phyloP scores from a whole-genome alignment of 2,113 vertebrate genomes.

The Strix aluco region DNA sequence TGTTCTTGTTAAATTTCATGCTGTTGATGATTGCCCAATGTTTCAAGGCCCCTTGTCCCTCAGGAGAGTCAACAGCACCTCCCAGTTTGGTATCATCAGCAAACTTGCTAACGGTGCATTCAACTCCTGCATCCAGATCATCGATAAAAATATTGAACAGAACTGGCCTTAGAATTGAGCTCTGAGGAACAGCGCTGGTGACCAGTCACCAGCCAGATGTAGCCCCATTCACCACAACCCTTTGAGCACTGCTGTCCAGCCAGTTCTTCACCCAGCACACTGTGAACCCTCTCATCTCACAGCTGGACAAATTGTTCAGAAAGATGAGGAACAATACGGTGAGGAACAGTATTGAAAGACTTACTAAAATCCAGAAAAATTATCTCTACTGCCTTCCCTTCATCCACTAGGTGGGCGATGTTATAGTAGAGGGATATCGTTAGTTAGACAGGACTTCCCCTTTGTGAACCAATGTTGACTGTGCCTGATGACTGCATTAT shows the following conservation, averaged over 20 bases:
- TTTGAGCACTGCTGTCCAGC: background rate
- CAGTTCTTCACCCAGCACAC: background rate
- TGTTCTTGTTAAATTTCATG: background rate
- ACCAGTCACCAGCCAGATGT: accelerated
- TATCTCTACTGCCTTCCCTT: background rate
- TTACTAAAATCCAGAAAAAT: background rate
- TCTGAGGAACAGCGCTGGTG: background rate
- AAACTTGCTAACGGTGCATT: background rate
- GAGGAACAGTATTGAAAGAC: background rate
- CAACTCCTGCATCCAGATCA: background rate
- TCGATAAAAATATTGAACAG: background rate
- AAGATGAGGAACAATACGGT: background rate
- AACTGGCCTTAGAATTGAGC: background rate
- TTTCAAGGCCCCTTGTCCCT: background rate
- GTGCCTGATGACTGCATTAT: background rate
- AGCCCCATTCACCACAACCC: background rate
- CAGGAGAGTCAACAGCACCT: background rate
- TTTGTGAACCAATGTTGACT: background rate
- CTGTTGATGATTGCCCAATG: background rate
- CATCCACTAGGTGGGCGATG: background rate
- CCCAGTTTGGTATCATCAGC: background rate
- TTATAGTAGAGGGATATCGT: background rate
- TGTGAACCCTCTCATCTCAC: background rate
- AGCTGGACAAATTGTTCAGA: background rate
- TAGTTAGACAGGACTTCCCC: background rate